Percentiles rank a stretch among this genome's conserved stretches.
Conservation (phyloP, 1,140 invertebrate genomes). For the Heliconius hermathena region DNA sequence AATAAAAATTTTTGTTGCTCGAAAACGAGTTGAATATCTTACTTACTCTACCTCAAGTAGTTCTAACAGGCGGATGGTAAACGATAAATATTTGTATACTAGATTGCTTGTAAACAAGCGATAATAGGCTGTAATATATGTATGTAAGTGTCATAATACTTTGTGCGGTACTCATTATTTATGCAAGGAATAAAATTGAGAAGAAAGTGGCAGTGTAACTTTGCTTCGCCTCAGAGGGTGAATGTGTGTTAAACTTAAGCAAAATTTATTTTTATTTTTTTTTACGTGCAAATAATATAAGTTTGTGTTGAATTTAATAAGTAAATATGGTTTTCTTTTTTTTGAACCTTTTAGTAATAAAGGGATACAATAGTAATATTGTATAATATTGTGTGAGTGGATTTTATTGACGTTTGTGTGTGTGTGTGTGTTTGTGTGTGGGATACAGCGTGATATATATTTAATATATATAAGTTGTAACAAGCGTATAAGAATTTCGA, state of each 20-base stretch:
- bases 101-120: slow-evolving; percentile 24
- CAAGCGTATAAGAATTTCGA: no score
- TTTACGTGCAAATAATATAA: neutral
- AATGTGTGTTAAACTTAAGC: slow-evolving; percentile 36
- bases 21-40: slow-evolving; percentile 44
- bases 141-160: slow-evolving; percentile 35
- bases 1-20: slow-evolving; percentile 44
- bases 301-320: neutral
- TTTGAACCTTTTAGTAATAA: neutral
- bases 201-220: slow-evolving; percentile 43
- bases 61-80: slow-evolving; percentile 62
- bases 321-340: neutral
- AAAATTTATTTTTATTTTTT: neutral
- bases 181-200: slow-evolving; percentile 29
- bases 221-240: slow-evolving; percentile 33
- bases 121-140: slow-evolving; percentile 39
- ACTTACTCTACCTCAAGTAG: slow-evolving; percentile 61
- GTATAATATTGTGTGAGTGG: neutral
- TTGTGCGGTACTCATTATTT: slow-evolving; percentile 35
- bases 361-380: no score
- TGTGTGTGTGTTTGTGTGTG: no score
- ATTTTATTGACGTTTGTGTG: no score
- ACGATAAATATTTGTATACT: slow-evolving; percentile 65
- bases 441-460: no score
- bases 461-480: no score